Percentiles rank a stretch among this genome's conserved stretches.
phyloP scores from a whole-genome alignment of 37 sponge, comb jelly and placozoan genomes.

The Haliclona indistincta region DNA sequence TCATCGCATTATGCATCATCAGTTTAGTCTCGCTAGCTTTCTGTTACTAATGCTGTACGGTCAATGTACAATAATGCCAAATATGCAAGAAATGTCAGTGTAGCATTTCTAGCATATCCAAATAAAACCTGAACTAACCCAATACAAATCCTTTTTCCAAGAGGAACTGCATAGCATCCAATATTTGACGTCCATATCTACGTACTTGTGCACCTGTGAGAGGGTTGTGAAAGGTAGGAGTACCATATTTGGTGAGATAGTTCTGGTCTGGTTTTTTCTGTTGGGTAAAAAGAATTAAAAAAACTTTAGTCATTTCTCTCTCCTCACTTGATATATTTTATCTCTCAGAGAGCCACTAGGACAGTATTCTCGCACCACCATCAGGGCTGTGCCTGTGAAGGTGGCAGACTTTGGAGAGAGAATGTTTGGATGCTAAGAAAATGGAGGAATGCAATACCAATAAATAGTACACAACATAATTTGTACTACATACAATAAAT shows the following conservation, averaged over 20 bases:
- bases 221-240: background rate
- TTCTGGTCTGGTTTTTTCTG: conserved; percentile 14
- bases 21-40: too few relatives aligned
- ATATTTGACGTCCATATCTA: conserved; percentile 75
- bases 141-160: conserved; percentile 70
- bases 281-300: too few relatives aligned
- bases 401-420: conserved; percentile 54
- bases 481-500: background rate
- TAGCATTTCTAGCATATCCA: too few relatives aligned
- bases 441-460: background rate
- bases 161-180: conserved; percentile 79
- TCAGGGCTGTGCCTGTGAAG: conserved; percentile 60
- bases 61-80: background rate
- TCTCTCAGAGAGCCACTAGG: conserved; percentile 73
- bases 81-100: background rate
- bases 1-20: too few relatives aligned
- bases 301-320: too few relatives aligned
- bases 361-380: conserved; percentile 49
- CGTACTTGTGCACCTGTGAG: conserved; percentile 21
- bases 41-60: too few relatives aligned
- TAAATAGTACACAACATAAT: too few relatives aligned
- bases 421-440: conserved; percentile 77
- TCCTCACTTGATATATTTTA: conserved; percentile 46
- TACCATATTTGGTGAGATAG: conserved; percentile 55
- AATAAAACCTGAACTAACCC: conserved; percentile 43